These are phyloP conservation scores for Junonia oenone DNA, from an alignment of 2,888 invertebrate genomes.

Conservation along the genomic window DNA sequence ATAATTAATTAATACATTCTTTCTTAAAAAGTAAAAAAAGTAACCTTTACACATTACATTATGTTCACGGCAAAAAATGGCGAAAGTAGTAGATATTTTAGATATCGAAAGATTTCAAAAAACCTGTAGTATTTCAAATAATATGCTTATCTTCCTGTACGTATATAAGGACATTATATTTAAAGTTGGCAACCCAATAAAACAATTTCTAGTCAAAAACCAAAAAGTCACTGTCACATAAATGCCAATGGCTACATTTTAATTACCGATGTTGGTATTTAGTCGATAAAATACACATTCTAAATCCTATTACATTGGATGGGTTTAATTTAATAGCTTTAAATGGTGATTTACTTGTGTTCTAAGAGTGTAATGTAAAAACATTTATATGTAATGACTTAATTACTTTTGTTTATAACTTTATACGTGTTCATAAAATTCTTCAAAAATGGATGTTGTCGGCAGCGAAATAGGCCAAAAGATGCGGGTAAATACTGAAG, in stretches of 20 bases:
- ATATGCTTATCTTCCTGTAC: no score
- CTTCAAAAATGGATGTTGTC: slow-evolving; percentile 84
- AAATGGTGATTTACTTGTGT: not conserved
- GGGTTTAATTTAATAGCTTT: not conserved
- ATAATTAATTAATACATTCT: no score
- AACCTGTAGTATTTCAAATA: no score
- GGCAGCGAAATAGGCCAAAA: slow-evolving; percentile 93
- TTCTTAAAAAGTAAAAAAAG: no score
- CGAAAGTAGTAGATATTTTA: no score
- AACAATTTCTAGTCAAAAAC: not conserved
- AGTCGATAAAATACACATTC: not conserved
- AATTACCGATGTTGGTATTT: not conserved
- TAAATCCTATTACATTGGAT: not conserved
- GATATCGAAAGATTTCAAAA: no score
- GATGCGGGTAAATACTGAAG: slow-evolving; percentile 83
- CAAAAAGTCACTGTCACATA: not conserved
- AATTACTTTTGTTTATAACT: not conserved
- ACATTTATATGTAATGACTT: not conserved
- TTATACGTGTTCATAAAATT: slow-evolving; percentile 16
- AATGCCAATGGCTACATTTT: slow-evolving; percentile 1
- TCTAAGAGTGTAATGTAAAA: not conserved
- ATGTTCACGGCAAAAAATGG: no score
- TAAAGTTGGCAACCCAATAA: not conserved
- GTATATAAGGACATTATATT: no score
- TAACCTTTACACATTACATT: no score